These are phyloP conservation scores for Colletes collaris DNA, from an alignment of 2,888 invertebrate genomes.

Conservation along the genomic window DNA sequence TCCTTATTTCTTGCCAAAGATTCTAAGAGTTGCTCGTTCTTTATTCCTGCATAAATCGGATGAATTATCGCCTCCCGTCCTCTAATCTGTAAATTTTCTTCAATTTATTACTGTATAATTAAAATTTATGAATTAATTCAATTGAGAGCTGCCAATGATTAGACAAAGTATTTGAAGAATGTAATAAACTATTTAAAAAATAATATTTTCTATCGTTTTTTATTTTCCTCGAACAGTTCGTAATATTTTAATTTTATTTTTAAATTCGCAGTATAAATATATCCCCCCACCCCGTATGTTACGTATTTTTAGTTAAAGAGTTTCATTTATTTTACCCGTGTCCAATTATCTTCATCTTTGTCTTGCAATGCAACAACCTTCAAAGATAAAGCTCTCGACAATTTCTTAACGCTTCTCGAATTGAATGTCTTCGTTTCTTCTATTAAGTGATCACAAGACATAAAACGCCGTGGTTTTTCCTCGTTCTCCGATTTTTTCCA, in stretches of 20 bases:
- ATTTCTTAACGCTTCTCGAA: not conserved
- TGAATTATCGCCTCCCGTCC: conserved; percentile 55
- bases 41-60: conserved; percentile 47
- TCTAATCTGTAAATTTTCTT: conserved; percentile 19
- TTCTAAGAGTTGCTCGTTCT: conserved; percentile 13
- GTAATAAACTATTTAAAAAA: no score
- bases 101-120: not conserved
- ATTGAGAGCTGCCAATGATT: no score
- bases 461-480: conserved; percentile 19
- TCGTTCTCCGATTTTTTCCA: conserved; percentile 43
- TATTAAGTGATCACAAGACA: conserved; percentile 32
- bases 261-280: no score
- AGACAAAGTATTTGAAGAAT: no score
- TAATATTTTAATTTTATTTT: no score
- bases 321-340: not conserved
- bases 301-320: not conserved
- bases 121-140: not conserved
- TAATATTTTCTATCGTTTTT: no score
- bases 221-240: no score
- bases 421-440: not conserved
- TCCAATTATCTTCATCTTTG: not conserved
- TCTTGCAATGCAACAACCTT: conserved; percentile 1
- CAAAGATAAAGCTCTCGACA: conserved; percentile 23
- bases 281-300: not conserved
- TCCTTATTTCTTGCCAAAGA: conserved; percentile 4